Percentiles rank a stretch among this genome's conserved stretches.
Evolutionary conservation across 2,797 vertebrate species (phyloP).

Genomic region (Chiroxiphia lanceolata): DNA sequence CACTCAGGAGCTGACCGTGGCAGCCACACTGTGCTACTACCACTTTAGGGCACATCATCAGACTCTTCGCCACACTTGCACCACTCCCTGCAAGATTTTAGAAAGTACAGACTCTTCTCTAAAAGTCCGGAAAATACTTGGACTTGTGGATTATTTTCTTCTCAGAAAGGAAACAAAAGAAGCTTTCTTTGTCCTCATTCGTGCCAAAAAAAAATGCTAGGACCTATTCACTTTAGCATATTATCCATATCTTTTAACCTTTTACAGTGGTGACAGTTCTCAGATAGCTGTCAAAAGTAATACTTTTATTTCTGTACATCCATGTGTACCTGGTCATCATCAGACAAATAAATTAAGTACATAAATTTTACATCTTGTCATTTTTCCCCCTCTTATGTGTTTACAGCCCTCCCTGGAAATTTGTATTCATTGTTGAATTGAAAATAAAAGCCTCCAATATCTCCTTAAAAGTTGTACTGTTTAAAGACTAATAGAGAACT

Average conservation of each 20-base stretch:
- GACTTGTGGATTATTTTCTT: neutral
- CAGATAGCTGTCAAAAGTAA: neutral
- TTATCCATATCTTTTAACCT: neutral
- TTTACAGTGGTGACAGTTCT: neutral
- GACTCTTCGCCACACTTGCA: neutral
- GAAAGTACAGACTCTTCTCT: neutral
- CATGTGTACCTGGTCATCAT: neutral
- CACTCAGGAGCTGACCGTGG: rapidly evolving
- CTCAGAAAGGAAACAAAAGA: neutral
- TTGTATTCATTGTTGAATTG: neutral
- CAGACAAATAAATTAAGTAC: neutral
- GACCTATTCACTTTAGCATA: neutral
- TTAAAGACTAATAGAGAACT: neutral
- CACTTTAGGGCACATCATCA: neutral
- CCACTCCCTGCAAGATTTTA: neutral
- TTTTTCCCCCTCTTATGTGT: neutral
- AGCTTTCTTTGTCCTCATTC: neutral
- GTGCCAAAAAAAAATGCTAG: neutral
- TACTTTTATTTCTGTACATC: neutral
- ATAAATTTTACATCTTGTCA: neutral
- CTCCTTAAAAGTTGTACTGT: neutral
- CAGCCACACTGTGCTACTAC: neutral
- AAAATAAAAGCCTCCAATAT: neutral
- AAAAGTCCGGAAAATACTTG: neutral
- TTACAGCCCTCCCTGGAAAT: neutral